Evolutionary conservation across 1,140 invertebrate genomes (phyloP), one percentile per base, ranked within the genome.

Genomic region (Oreohelix idahoensis): DNA sequence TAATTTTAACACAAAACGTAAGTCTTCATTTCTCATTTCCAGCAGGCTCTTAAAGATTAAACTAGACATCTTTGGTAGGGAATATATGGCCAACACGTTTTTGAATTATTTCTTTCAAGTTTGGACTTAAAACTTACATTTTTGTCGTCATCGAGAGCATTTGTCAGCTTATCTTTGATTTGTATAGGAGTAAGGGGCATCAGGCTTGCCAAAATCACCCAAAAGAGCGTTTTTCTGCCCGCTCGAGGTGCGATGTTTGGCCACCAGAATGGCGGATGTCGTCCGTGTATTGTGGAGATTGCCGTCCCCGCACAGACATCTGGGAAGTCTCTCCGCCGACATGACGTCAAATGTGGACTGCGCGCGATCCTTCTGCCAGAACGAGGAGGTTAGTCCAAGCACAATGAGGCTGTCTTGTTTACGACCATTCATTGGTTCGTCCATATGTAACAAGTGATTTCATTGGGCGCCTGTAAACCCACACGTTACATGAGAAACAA

Each of bases 101-200:
- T 15, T 29, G 29, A 49, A 58, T 79, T 63, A 23, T 66, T 79
- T 79, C 39, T 36, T 32, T 26, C 1, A 39, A 39, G 29, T 69
- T 69, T 11, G 4, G 58, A 36, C 17, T 71, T 45, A 71, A 80
- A 80, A 82, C 94, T 94, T 94, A 95, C 94, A 95, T 95, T 94
- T 92, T 94, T 94, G 88, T 95, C 94, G 88, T 92, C 92, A 93
- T 95, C 94, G 89, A 95, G 92, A 90, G 94, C 94, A 92, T 93
- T 93, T 90, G 94, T 92, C 93, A 95, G 93, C 91, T 93, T 94
- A 90, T 94, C 94, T 93, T 94, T 94, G 91, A 94, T 94, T 91
- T 94, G 93, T 89, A 89, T 89, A 92, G 94, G 93, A 92, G 94
- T 93, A 91, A 93, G 92, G 94, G 94, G 94, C 94, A 94, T 93